Conservation (phyloP, 2,888 invertebrate species). For the Stenotaenia linearis region DNA sequence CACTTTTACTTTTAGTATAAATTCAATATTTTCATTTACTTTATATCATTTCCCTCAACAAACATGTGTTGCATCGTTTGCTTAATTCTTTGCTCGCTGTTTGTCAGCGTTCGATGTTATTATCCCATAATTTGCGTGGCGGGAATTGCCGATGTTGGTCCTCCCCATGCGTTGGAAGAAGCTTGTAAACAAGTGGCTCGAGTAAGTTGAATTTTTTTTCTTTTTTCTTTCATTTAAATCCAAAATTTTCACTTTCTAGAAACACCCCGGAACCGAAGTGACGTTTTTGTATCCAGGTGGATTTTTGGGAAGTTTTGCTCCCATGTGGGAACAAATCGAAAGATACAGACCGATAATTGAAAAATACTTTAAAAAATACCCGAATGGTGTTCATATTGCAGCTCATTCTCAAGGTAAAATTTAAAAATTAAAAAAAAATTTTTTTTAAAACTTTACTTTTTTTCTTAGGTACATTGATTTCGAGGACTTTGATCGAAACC, state of each 20-base stretch:
- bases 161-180: no score
- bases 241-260: no score
- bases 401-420: neutral
- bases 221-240: no score
- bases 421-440: neutral
- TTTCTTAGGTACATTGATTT: neutral
- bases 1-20: no score
- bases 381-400: neutral
- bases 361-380: neutral
- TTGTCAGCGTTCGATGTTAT: no score
- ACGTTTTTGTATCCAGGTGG: neutral
- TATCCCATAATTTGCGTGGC: neutral
- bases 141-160: no score
- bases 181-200: no score
- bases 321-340: neutral
- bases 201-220: no score
- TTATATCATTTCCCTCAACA: no score
- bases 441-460: neutral
- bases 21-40: no score
- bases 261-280: neutral
- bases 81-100: no score
- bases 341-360: neutral
- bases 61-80: no score
- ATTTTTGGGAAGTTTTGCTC: neutral
- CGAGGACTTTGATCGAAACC: neutral